phyloP scores from a whole-genome alignment of 2,888 invertebrate genomes.

The Tipula helvola region DNA sequence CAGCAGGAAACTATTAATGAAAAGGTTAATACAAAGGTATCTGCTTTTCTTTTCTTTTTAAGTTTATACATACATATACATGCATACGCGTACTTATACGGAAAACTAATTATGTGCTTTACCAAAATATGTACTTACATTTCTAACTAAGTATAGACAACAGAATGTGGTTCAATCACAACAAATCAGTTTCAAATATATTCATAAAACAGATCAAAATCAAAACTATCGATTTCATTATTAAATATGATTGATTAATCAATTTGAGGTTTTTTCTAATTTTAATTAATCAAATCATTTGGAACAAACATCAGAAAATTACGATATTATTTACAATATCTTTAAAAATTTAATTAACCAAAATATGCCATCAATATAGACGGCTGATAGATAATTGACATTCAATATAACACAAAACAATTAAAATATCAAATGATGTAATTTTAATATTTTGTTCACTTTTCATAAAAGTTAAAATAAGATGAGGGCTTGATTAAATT shows the following conservation, averaged over 20 bases:
- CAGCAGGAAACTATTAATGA: background rate
- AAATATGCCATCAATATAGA: background rate
- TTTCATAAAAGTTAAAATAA: background rate
- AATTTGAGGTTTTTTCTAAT: background rate
- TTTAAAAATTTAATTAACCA: background rate
- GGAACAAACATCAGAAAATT: background rate
- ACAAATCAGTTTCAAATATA: background rate
- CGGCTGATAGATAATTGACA: background rate
- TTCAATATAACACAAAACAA: background rate
- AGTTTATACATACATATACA: background rate
- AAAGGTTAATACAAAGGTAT: background rate
- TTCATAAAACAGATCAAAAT: background rate
- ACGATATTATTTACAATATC: background rate
- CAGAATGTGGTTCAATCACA: background rate
- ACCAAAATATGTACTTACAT: background rate
- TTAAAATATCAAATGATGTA: background rate
- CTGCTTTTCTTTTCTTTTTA: background rate
- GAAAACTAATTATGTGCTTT: background rate
- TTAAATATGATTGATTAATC: background rate
- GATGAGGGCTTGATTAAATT: background rate
- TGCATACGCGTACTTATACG: background rate
- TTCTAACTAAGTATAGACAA: background rate
- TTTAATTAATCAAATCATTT: background rate
- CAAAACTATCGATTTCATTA: background rate
- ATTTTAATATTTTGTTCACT: background rate